Percentiles rank a stretch among this genome's conserved stretches.
Conservation (phyloP, 2,113 vertebrate species). For the Erinaceus europaeus region DNA sequence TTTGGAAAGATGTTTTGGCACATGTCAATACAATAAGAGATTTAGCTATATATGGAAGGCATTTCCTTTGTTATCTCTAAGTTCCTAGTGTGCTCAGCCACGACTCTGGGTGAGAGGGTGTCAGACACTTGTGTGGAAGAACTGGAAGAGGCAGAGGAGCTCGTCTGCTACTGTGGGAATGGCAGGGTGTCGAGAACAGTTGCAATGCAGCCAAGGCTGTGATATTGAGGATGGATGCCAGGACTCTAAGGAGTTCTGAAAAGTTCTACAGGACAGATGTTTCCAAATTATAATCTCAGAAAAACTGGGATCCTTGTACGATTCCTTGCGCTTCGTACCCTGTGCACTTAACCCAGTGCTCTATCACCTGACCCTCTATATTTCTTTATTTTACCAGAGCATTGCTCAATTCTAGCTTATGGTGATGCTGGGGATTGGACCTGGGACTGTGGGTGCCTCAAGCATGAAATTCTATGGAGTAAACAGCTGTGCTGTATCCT, state of each 20-base stretch:
- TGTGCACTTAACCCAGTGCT: too few relatives aligned
- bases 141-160: not conserved
- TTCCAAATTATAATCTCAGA: not conserved
- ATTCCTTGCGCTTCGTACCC: too few relatives aligned
- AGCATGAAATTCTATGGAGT: too few relatives aligned
- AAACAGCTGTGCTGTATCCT: too few relatives aligned
- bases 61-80: not conserved
- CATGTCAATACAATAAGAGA: not conserved
- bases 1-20: not conserved
- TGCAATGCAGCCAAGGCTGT: not conserved
- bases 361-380: too few relatives aligned
- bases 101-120: not conserved
- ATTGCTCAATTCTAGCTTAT: too few relatives aligned
- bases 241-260: not conserved
- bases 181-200: not conserved
- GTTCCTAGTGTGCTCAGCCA: not conserved
- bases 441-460: too few relatives aligned
- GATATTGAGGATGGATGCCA: not conserved
- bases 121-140: not conserved
- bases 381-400: too few relatives aligned
- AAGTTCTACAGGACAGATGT: not conserved
- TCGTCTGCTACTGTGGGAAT: not conserved
- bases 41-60: not conserved
- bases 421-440: too few relatives aligned
- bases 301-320: not conserved